phyloP scores from a whole-genome alignment of 2,888 invertebrate species.

The Zelleria hepariella region DNA sequence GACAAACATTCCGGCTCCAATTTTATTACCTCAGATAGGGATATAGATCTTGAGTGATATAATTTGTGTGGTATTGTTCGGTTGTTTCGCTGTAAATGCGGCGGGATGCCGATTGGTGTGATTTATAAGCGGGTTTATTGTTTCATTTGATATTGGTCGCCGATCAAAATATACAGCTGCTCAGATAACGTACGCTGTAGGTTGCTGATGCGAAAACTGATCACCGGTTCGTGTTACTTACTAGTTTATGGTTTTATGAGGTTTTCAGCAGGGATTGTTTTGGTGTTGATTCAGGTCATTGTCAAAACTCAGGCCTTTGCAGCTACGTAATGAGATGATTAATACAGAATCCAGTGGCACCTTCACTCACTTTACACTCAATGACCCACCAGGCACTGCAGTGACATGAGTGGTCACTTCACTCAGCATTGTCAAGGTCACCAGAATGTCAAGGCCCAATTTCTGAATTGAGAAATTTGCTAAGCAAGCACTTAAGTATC shows the following conservation, averaged over 20 bases:
- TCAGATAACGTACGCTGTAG: background rate
- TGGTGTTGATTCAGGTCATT: background rate
- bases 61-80: conserved; percentile 10
- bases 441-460: too few relatives aligned
- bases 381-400: too few relatives aligned
- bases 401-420: too few relatives aligned
- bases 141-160: background rate
- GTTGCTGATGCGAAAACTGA: background rate
- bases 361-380: too few relatives aligned
- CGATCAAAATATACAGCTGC: background rate
- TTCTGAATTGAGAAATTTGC: too few relatives aligned
- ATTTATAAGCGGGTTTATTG: conserved; percentile 1
- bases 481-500: too few relatives aligned
- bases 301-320: too few relatives aligned
- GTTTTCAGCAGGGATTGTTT: background rate
- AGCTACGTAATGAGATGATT: too few relatives aligned
- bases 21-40: background rate
- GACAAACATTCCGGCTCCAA: background rate
- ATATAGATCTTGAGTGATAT: conserved; percentile 9
- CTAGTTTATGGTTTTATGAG: background rate
- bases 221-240: background rate
- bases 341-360: too few relatives aligned
- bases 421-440: too few relatives aligned
- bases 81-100: conserved; percentile 1
- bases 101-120: conserved; percentile 4